Evolutionary conservation across 2,113 vertebrate species (phyloP).

Genomic region (Craseonycteris thonglongyai): DNA sequence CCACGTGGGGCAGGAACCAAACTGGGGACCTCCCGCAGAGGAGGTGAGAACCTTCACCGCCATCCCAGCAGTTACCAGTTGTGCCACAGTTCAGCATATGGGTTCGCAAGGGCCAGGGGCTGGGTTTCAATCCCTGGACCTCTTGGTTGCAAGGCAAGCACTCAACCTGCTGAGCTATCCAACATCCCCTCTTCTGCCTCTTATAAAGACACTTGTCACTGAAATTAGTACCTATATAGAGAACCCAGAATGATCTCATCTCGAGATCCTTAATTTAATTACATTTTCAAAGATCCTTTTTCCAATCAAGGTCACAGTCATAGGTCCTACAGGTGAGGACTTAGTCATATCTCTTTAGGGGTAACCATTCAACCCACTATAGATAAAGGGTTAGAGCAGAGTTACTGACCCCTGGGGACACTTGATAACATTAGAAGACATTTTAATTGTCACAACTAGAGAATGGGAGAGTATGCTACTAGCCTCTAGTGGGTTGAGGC

Average conservation of each 20-base stretch:
- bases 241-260: background rate
- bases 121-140: too few relatives aligned
- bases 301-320: background rate
- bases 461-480: background rate
- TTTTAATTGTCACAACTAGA: background rate
- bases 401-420: background rate
- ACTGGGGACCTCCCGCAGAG: too few relatives aligned
- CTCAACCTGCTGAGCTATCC: too few relatives aligned
- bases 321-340: background rate
- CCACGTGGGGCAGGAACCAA: too few relatives aligned
- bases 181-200: background rate
- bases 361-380: background rate
- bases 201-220: background rate
- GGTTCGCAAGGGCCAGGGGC: too few relatives aligned
- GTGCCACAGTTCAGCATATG: too few relatives aligned
- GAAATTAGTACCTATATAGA: background rate
- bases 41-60: too few relatives aligned
- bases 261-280: background rate
- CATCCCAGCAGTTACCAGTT: too few relatives aligned
- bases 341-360: background rate
- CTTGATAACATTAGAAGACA: background rate
- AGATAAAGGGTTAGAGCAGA: background rate
- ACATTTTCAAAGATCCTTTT: background rate
- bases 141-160: too few relatives aligned
- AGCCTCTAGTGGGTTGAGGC: background rate